These are phyloP conservation scores for Drosophila gunungcola DNA, from an alignment of 1,140 invertebrate genomes.

Conservation along the genomic window DNA sequence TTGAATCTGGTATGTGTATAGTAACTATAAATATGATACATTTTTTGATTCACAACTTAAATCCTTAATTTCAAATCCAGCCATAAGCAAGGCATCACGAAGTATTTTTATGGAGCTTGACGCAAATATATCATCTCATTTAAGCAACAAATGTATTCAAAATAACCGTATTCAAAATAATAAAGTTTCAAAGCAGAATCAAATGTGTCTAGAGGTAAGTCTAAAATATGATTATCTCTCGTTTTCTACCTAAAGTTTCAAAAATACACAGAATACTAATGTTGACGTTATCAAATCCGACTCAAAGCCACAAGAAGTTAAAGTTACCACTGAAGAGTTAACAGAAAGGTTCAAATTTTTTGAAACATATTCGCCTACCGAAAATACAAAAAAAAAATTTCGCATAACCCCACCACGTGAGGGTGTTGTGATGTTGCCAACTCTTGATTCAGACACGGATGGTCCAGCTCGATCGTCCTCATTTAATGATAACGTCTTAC, in stretches of 20 bases:
- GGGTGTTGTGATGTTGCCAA: constrained; percentile 87
- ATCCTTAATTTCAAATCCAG: constrained; percentile 84
- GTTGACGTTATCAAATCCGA: constrained; percentile 79
- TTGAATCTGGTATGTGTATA: constrained; percentile 89
- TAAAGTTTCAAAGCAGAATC: not conserved
- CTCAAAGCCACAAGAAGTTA: constrained; percentile 90
- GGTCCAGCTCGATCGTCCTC: not conserved
- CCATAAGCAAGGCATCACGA: constrained; percentile 93
- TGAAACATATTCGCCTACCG: constrained; percentile 92
- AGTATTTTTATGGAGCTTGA: constrained; percentile 94
- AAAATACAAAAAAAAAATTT: constrained; percentile 89
- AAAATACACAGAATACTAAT: constrained; percentile 20
- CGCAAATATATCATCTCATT: constrained; percentile 85
- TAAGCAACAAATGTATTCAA: not conserved
- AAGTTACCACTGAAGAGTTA: constrained; percentile 92
- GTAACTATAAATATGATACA: not conserved
- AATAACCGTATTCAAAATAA: constrained; percentile 3
- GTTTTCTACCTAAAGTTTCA: not conserved
- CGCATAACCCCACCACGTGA: constrained; percentile 94
- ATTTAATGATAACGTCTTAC: constrained; percentile 85
- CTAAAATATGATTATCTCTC: not conserved
- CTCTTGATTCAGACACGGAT: constrained; percentile 32
- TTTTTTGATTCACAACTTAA: not conserved
- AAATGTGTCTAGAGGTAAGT: constrained; percentile 26
- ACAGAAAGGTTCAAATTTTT: constrained; percentile 95